Evolutionary conservation across 2,888 invertebrate species (phyloP).

Genomic region (Spilarctia lutea): DNA sequence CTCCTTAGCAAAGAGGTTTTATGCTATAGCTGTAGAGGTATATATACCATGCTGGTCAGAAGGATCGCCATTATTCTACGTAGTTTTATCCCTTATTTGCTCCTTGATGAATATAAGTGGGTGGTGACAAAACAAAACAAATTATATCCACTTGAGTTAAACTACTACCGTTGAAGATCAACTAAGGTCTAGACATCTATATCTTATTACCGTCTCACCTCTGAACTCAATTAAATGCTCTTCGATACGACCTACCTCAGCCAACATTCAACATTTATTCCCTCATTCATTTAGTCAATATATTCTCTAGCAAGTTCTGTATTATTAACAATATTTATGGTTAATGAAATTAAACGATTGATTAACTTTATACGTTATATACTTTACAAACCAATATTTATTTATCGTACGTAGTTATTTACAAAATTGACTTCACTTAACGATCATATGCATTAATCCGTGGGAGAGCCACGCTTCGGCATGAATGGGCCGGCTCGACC

Average conservation of each 20-base stretch:
- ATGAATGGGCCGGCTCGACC: too few relatives aligned
- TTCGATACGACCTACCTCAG: constrained; percentile 48
- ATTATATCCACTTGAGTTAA: constrained; percentile 20
- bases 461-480: too few relatives aligned
- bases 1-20: too few relatives aligned
- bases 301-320: constrained; percentile 28
- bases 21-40: too few relatives aligned
- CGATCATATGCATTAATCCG: constrained; percentile 33
- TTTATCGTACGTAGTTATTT: constrained; percentile 44
- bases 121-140: not conserved
- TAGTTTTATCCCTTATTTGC: too few relatives aligned
- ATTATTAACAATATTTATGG: constrained; percentile 43
- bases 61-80: too few relatives aligned
- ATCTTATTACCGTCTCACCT: constrained; percentile 53
- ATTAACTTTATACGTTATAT: constrained; percentile 42
- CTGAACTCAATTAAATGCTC: constrained; percentile 58
- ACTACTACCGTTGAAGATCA: constrained; percentile 36
- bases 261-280: constrained; percentile 53
- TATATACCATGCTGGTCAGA: too few relatives aligned
- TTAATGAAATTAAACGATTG: constrained; percentile 49
- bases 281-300: constrained; percentile 47
- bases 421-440: constrained; percentile 41
- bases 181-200: constrained; percentile 38
- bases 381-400: constrained; percentile 37
- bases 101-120: too few relatives aligned